These are phyloP conservation scores for Helobdella robusta DNA, from an alignment of 2,888 invertebrate genomes.

Conservation along the genomic window DNA sequence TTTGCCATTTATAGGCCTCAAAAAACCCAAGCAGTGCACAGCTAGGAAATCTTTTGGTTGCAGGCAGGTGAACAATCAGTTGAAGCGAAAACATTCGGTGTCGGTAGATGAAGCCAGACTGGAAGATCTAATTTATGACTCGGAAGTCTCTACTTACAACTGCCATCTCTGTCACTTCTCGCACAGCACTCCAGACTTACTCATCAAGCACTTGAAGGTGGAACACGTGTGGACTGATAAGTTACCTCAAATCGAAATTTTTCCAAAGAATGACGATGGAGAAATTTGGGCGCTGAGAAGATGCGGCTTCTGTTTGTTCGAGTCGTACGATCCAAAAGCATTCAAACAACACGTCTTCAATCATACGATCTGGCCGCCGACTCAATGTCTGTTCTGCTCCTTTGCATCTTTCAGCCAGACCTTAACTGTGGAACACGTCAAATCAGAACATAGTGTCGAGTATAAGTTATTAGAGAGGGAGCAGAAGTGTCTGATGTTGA, in stretches of 20 bases:
- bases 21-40: background rate
- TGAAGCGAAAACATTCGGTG: background rate
- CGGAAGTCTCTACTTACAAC: background rate
- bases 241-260: conserved; percentile 14
- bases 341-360: conserved; percentile 22
- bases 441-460: background rate
- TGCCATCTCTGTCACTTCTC: conserved; percentile 25
- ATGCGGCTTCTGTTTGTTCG: conserved; percentile 29
- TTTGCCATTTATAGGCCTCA: background rate
- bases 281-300: conserved; percentile 23
- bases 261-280: conserved; percentile 10
- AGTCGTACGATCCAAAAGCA: conserved; percentile 19
- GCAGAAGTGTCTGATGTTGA: background rate
- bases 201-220: conserved; percentile 19
- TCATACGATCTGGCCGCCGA: conserved; percentile 13
- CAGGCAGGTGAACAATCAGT: background rate
- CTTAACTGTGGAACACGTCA: conserved; percentile 9
- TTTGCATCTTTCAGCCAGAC: conserved; percentile 21
- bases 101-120: background rate
- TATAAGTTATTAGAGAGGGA: background rate
- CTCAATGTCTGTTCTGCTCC: conserved; percentile 17
- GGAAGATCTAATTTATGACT: too few species aligned
- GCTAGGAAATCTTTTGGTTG: background rate
- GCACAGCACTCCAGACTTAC: background rate
- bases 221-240: conserved; percentile 16